Percentiles rank a stretch among this genome's conserved stretches.
phyloP scores from a whole-genome alignment of 92 coral and sea anemone genomes.

The Parazoanthus swiftii region DNA sequence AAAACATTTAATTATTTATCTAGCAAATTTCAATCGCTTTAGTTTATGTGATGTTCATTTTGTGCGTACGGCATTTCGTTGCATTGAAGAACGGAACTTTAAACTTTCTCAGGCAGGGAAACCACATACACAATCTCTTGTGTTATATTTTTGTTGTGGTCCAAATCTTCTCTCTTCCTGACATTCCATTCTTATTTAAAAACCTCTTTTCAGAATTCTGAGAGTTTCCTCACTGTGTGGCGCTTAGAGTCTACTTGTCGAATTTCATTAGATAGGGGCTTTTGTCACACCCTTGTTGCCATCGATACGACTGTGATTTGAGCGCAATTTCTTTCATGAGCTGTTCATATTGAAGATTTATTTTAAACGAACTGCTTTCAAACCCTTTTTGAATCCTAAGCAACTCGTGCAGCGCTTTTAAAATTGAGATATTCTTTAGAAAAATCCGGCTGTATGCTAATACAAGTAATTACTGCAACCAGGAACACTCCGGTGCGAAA shows the following conservation, averaged over 20 bases:
- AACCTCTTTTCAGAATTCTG: conserved; percentile 17
- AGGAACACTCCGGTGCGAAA: conserved; percentile 57
- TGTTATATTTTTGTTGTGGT: conserved; percentile 35
- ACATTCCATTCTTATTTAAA: conserved; percentile 34
- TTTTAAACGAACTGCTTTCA: conserved; percentile 43
- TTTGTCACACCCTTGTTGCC: conserved; percentile 44
- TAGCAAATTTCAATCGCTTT: conserved; percentile 60
- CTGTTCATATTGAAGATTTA: conserved; percentile 47
- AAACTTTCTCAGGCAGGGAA: background rate
- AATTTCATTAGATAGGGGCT: conserved; percentile 41
- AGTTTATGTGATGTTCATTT: conserved; percentile 69
- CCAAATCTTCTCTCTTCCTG: conserved; percentile 20
- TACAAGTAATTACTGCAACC: conserved; percentile 73
- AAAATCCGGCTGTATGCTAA: conserved; percentile 65
- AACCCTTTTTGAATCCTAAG: conserved; percentile 19
- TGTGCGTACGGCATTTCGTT: conserved; percentile 19
- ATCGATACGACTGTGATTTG: conserved; percentile 51
- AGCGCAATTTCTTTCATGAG: conserved; percentile 51
- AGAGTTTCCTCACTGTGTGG: conserved; percentile 24
- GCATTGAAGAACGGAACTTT: conserved; percentile 8
- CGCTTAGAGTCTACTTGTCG: conserved; percentile 37
- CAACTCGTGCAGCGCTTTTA: conserved; percentile 46
- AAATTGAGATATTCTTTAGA: conserved; percentile 65
- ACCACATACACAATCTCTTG: background rate
- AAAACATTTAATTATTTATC: conserved; percentile 76